A percentile compares a stretch with the other conserved stretches of the same genome.
Evolutionary conservation across 2,888 invertebrate species (phyloP).

Genomic region (Euclidia mi): DNA sequence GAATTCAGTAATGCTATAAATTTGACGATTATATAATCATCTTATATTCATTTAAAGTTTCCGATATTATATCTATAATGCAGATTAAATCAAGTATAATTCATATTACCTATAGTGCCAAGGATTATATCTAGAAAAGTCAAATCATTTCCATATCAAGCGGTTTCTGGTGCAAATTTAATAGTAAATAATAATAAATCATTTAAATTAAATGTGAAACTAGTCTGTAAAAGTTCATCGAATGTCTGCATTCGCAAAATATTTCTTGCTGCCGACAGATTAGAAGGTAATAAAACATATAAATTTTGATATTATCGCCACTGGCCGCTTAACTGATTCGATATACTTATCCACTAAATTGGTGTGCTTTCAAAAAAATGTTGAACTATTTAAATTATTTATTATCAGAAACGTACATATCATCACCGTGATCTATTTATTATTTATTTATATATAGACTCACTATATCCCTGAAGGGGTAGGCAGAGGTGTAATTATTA

Average conservation of each 20-base stretch:
- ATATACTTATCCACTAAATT: slow-evolving; percentile 14
- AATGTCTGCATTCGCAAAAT: slow-evolving; percentile 49
- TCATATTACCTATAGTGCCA: too few species aligned
- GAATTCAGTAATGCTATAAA: too few species aligned
- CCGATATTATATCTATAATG: too few species aligned
- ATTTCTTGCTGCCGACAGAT: slow-evolving; percentile 46
- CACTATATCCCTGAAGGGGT: too few species aligned
- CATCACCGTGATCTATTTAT: too few species aligned
- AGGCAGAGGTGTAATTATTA: too few species aligned
- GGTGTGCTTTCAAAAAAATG: slow-evolving; percentile 15
- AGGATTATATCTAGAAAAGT: too few species aligned
- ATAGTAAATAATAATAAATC: slow-evolving; percentile 6
- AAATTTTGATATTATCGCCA: slow-evolving; percentile 26
- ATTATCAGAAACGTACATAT: too few species aligned
- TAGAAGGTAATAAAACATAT: slow-evolving; percentile 43
- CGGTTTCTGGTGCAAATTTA: background rate
- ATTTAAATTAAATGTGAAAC: slow-evolving; percentile 17
- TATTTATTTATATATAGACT: too few species aligned
- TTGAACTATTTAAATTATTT: background rate
- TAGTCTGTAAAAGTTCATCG: slow-evolving; percentile 50
- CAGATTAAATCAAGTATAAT: too few species aligned
- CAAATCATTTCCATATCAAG: background rate
- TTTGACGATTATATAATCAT: too few species aligned
- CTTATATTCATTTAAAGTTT: too few species aligned
- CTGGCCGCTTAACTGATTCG: slow-evolving; percentile 13